Conservation (phyloP, 2,888 invertebrate genomes). For the Agrochola litura region DNA sequence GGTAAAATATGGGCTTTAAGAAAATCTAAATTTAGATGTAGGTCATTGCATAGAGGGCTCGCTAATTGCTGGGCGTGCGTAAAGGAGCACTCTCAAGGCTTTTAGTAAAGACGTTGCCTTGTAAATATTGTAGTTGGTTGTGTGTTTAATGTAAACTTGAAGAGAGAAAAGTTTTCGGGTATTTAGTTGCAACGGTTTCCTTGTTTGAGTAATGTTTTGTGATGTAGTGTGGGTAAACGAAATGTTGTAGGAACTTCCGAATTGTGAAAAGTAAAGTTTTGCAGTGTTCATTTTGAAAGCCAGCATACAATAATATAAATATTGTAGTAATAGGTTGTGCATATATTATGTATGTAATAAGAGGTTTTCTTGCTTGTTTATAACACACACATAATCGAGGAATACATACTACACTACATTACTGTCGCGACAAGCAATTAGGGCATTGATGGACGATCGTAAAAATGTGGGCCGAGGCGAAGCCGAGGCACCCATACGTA, state of each 20-base stretch:
- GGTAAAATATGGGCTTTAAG: slow-evolving; percentile 37
- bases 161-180: slow-evolving; percentile 43
- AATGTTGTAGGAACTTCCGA: not conserved
- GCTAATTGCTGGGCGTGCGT: slow-evolving; percentile 78
- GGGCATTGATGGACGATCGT: too few relatives aligned
- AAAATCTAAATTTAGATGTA: slow-evolving; percentile 77
- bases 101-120: slow-evolving; percentile 67
- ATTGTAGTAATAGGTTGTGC: not conserved
- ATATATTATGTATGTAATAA: not conserved
- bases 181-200: slow-evolving; percentile 42
- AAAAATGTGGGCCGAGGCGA: too few relatives aligned
- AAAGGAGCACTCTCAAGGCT: slow-evolving; percentile 73
- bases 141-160: slow-evolving; percentile 56
- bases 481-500: too few relatives aligned
- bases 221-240: not conserved
- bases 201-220: slow-evolving; percentile 43
- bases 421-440: too few relatives aligned
- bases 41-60: slow-evolving; percentile 74
- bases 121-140: slow-evolving; percentile 65
- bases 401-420: not conserved
- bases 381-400: not conserved
- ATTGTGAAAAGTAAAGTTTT: not conserved
- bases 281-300: not conserved
- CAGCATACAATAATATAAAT: not conserved
- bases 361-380: not conserved